Percentiles rank a stretch among this genome's conserved stretches.
Evolutionary conservation across 2,888 invertebrate species (phyloP).

Genomic region (Seladonia tumulorum): DNA sequence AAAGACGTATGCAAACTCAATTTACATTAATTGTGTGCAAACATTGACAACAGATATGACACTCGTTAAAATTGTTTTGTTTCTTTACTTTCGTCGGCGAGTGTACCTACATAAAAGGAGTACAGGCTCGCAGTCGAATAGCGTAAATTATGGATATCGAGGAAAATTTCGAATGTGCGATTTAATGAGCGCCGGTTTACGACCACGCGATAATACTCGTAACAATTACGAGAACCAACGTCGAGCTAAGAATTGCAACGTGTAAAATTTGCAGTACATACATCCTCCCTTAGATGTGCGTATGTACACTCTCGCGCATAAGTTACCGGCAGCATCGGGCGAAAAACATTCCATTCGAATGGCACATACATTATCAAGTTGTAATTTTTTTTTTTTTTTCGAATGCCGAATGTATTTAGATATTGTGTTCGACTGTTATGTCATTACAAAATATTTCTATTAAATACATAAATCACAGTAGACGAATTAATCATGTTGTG

Average conservation of each 20-base stretch:
- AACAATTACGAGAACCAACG: constrained; percentile 27
- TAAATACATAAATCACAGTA: too few species aligned
- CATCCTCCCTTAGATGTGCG: not conserved
- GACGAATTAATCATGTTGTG: too few species aligned
- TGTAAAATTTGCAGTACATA: constrained; percentile 2
- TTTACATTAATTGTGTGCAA: not conserved
- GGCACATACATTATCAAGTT: too few species aligned
- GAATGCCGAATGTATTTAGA: too few species aligned
- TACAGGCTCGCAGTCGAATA: not conserved
- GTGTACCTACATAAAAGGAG: not conserved
- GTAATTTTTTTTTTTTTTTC: too few species aligned
- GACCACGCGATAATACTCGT: constrained; percentile 18
- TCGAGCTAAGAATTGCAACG: constrained; percentile 19
- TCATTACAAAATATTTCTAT: too few species aligned
- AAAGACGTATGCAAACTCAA: not conserved
- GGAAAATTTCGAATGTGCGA: constrained; percentile 36
- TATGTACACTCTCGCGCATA: not conserved
- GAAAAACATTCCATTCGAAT: too few species aligned
- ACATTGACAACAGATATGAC: not conserved
- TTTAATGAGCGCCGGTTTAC: constrained; percentile 42
- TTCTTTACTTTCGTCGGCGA: not conserved
- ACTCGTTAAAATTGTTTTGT: not conserved
- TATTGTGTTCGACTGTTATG: too few species aligned
- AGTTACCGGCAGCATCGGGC: not conserved
- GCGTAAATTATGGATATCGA: constrained; percentile 46